These are phyloP conservation scores for Otocyon megalotis DNA, from an alignment of 2,113 vertebrate genomes.

Conservation along the genomic window DNA sequence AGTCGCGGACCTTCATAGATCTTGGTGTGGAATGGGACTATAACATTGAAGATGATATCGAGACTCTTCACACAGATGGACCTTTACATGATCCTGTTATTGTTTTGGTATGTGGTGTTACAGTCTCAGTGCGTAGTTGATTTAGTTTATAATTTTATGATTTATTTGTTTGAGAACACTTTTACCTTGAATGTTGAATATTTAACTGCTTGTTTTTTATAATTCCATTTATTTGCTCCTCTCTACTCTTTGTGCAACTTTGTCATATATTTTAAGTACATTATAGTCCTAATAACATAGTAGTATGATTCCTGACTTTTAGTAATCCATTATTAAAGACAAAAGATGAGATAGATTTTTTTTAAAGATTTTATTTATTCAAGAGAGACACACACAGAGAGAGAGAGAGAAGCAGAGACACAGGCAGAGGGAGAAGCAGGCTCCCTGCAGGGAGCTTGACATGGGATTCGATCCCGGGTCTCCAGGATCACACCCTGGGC, in stretches of 20 bases:
- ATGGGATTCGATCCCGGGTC: no score
- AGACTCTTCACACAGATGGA: slow-evolving; percentile 95
- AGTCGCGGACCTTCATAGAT: slow-evolving; percentile 95
- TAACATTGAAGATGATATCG: slow-evolving; percentile 91
- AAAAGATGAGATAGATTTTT: slow-evolving; percentile 7
- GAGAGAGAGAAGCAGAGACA: no score
- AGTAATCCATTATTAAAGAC: not conserved
- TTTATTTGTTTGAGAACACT: not conserved
- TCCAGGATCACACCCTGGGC: no score
- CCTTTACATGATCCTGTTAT: slow-evolving; percentile 94
- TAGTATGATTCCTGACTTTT: slow-evolving; percentile 15
- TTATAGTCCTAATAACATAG: not conserved
- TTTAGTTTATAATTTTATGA: not conserved
- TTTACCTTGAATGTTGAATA: not conserved
- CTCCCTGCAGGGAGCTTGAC: no score
- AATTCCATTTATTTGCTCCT: not conserved
- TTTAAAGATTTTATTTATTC: no score
- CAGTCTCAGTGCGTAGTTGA: fast-evolving
- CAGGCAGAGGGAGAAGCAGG: no score
- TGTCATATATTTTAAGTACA: not conserved
- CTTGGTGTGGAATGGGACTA: slow-evolving; percentile 98
- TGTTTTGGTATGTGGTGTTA: slow-evolving; percentile 92
- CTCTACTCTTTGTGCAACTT: not conserved
- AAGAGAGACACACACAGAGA: no score
- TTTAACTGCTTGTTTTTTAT: not conserved